These are phyloP conservation scores for Spermophilus dauricus DNA, from an alignment of 2,113 vertebrate genomes.

Conservation along the genomic window DNA sequence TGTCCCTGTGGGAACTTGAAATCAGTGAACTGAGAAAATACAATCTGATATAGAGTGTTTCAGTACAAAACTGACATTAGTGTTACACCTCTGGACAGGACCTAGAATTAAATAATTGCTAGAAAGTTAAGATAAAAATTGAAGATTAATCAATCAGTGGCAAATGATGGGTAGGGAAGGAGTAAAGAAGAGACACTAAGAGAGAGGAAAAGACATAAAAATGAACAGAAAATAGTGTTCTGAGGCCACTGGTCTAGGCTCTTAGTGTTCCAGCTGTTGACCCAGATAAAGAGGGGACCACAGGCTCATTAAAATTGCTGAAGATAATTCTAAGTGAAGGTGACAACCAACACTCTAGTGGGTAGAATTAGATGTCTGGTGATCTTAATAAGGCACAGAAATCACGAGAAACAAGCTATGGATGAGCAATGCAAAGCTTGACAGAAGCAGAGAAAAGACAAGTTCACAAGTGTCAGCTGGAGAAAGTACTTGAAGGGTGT, in stretches of 20 bases:
- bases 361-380: neutral
- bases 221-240: neutral
- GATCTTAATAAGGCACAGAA: neutral
- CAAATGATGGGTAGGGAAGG: neutral
- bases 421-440: neutral
- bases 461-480: neutral
- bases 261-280: neutral
- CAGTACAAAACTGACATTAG: neutral
- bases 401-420: neutral
- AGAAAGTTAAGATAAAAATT: neutral
- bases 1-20: neutral
- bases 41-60: neutral
- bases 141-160: neutral
- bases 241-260: neutral
- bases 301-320: neutral
- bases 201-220: neutral
- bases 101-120: neutral
- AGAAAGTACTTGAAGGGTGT: neutral
- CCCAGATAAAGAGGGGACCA: neutral
- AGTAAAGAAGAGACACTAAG: neutral
- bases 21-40: conserved; percentile 12
- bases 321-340: neutral
- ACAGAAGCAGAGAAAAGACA: neutral
- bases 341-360: neutral
- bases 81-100: neutral